Base-by-base conservation (phyloP, 2,797 vertebrate species). In the Hydrophis major region DNA sequence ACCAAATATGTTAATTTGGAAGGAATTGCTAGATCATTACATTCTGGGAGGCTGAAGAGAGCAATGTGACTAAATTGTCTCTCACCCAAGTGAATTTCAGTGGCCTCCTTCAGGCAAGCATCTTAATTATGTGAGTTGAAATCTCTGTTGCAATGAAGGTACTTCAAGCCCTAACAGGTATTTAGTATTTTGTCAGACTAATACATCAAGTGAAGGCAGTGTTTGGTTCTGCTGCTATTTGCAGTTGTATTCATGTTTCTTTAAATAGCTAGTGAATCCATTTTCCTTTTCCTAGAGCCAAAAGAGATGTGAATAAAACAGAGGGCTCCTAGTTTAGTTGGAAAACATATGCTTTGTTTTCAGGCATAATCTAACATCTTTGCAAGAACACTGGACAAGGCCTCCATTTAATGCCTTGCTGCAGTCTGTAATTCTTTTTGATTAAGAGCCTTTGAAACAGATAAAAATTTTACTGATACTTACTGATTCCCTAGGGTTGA, bases 141-240 rank as follows among this genome's bases (percentile, higher is more conserved):
- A 86, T 86, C 86, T 91, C 89, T 94, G 28, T 92, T 95, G 90
- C 93, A 78, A 61, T 93, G 61, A 90, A 95, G 94, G 92, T 90
- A 93, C 55, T 86, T 94, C 42, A 0, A n/a, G 60, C 92, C 94
- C 94, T 92, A 87, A 90, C 94, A 93, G 74, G 88, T 22, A 6
- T 53, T 88, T 88, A 61, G 0, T 0, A 66, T 88, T 95, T 96
- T 91, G 60, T 87, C 60, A 94, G 91, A 93, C 25, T 56, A 2
- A 93, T 89, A 53, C n/a, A 78, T 93, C 74, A 92, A 91, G 63
- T 74, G 55, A 6, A 47, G 37, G 88, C 87, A n/a, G 66, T 83
- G 61, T 8, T 93, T 12, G 94, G 89, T 14, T 83, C 56, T 32
- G 60, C 42, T 32, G 7, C 27, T 20, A 0, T 89, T 94, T 94